Conservation (phyloP, 2,888 invertebrate genomes). For the Cancer borealis region DNA sequence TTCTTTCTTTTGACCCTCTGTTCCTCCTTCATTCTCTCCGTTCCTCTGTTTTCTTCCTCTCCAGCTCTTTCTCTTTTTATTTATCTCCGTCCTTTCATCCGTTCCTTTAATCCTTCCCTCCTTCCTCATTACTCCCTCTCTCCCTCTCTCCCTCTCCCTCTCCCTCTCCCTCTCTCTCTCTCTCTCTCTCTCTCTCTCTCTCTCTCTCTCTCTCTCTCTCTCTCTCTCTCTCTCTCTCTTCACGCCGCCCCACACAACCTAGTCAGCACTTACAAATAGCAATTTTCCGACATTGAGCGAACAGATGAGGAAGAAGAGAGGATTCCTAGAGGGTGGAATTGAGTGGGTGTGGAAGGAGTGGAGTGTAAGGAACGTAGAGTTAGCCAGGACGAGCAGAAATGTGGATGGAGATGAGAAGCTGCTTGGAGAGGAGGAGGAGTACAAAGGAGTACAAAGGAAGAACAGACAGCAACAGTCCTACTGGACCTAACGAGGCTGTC, state of each 20-base stretch:
- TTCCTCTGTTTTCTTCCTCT: neutral
- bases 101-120: neutral
- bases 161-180: conserved; percentile 32
- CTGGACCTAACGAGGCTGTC: too few relatives aligned
- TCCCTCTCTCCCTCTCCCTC: neutral
- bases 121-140: neutral
- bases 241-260: neutral
- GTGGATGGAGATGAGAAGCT: neutral
- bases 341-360: neutral
- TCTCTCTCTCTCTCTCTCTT: conserved; percentile 2
- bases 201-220: conserved; percentile 32
- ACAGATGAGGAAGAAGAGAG: neutral
- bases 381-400: neutral
- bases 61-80: neutral
- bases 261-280: conserved; percentile 26
- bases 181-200: conserved; percentile 32
- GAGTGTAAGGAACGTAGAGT: neutral
- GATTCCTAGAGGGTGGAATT: neutral
- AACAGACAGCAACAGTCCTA: too few relatives aligned
- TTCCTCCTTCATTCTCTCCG: too few relatives aligned
- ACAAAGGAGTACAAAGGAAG: neutral
- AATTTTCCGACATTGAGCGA: conserved; percentile 15
- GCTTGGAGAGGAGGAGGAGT: neutral
- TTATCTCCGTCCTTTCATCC: neutral
- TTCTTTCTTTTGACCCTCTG: neutral